These are phyloP conservation scores for Fopius arisanus DNA, from an alignment of 1,140 invertebrate genomes.

Conservation along the genomic window DNA sequence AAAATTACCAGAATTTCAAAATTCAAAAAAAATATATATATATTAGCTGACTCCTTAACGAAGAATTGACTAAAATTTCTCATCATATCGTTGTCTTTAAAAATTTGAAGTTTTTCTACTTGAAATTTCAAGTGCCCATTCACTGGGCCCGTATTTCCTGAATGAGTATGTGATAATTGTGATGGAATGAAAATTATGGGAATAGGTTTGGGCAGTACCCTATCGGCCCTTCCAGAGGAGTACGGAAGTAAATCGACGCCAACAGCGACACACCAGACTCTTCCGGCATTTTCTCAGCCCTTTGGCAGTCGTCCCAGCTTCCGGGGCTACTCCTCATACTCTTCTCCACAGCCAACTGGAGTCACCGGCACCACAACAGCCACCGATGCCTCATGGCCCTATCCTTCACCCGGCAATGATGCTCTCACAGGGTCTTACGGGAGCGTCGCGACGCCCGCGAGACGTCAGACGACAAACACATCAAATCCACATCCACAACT, in stretches of 20 bases:
- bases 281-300: conserved; percentile 55
- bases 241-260: conserved; percentile 49
- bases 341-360: conserved; percentile 39
- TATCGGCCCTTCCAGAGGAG: conserved; percentile 47
- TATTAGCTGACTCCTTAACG: too few species aligned
- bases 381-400: conserved; percentile 45
- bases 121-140: conserved; percentile 2
- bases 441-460: conserved; percentile 26
- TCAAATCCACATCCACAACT: conserved; percentile 45
- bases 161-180: too few species aligned
- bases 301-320: conserved; percentile 44
- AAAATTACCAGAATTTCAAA: too few species aligned
- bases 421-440: conserved; percentile 39
- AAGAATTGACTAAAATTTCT: too few species aligned
- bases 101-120: too few species aligned
- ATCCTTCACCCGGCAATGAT: conserved; percentile 38
- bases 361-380: neutral
- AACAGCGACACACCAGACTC: conserved; percentile 46
- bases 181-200: neutral
- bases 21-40: too few species aligned
- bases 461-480: conserved; percentile 40
- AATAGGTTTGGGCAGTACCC: conserved; percentile 34
- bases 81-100: too few species aligned
- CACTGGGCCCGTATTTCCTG: too few species aligned
- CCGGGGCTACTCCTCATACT: conserved; percentile 51